Evolutionary conservation across 30 jellyfish, hydroid and myxozoan species (phyloP).

Genomic region (Morbakka virulenta): DNA sequence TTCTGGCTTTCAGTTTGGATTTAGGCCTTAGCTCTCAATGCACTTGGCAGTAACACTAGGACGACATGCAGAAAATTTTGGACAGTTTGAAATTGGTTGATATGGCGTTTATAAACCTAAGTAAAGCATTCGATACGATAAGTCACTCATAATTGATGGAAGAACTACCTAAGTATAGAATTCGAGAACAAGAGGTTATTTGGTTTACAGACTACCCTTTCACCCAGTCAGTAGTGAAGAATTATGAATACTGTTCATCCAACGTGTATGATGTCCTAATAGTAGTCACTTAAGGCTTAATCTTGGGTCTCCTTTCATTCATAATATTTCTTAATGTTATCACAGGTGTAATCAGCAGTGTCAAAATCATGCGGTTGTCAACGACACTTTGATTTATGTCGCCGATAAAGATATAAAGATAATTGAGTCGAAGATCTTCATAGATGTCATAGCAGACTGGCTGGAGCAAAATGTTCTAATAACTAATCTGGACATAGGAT

Average conservation of each 20-base stretch:
- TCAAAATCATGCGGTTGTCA: neutral
- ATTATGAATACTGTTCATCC: neutral
- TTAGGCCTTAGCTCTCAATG: too few relatives aligned
- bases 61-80: too few relatives aligned
- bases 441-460: too few relatives aligned
- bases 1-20: too few relatives aligned
- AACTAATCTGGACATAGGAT: too few relatives aligned
- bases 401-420: too few relatives aligned
- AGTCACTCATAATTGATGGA: neutral
- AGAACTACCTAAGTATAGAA: neutral
- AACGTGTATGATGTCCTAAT: neutral
- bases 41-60: too few relatives aligned
- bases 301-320: neutral
- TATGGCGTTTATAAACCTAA: neutral
- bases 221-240: neutral
- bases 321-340: constrained; percentile 1
- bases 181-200: neutral
- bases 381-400: neutral
- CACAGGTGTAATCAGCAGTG: neutral
- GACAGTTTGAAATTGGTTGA: too few relatives aligned
- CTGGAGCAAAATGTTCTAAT: too few relatives aligned
- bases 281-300: constrained; percentile 6
- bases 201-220: too few relatives aligned
- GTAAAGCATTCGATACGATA: neutral
- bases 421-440: too few relatives aligned